These are phyloP conservation scores for Luffia ferchaultella DNA, from an alignment of 2,888 invertebrate species.

Conservation along the genomic window DNA sequence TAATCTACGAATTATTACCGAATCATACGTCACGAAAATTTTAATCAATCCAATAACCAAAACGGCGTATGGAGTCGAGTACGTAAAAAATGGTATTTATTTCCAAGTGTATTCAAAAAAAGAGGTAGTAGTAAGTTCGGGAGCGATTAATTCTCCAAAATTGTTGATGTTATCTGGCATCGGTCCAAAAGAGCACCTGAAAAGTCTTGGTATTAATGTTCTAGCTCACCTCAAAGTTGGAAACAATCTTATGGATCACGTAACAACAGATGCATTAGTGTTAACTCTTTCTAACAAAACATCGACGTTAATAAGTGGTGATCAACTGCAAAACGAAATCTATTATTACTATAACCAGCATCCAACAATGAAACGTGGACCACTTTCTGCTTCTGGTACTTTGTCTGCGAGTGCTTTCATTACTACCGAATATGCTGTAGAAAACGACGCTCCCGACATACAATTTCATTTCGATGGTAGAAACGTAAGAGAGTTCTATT, in stretches of 20 bases:
- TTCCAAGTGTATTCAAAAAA: constrained; percentile 55
- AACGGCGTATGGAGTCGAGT: constrained; percentile 47
- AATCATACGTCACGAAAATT: constrained; percentile 62
- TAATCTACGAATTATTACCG: constrained; percentile 58
- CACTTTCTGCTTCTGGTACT: constrained; percentile 61
- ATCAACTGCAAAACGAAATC: constrained; percentile 45
- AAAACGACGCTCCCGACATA: constrained; percentile 66
- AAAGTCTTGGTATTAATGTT: constrained; percentile 56
- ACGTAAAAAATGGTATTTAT: constrained; percentile 43
- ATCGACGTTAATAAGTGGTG: constrained; percentile 43
- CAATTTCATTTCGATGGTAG: constrained; percentile 71
- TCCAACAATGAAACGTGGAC: constrained; percentile 46
- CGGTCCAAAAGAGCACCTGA: constrained; percentile 65
- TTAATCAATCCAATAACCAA: constrained; percentile 66
- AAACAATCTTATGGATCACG: constrained; percentile 77
- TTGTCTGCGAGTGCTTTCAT: constrained; percentile 68
- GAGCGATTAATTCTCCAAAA: constrained; percentile 70
- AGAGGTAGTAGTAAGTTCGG: constrained; percentile 70
- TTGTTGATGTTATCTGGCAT: constrained; percentile 72
- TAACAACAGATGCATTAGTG: constrained; percentile 68
- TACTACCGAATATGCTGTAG: constrained; percentile 57
- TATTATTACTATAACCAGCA: constrained; percentile 41
- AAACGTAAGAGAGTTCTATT: constrained; percentile 63
- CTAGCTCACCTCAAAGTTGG: constrained; percentile 75
- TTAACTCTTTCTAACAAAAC: constrained; percentile 59